phyloP scores from a whole-genome alignment of 2,797 vertebrate species.

The Loris lydekkerianus region DNA sequence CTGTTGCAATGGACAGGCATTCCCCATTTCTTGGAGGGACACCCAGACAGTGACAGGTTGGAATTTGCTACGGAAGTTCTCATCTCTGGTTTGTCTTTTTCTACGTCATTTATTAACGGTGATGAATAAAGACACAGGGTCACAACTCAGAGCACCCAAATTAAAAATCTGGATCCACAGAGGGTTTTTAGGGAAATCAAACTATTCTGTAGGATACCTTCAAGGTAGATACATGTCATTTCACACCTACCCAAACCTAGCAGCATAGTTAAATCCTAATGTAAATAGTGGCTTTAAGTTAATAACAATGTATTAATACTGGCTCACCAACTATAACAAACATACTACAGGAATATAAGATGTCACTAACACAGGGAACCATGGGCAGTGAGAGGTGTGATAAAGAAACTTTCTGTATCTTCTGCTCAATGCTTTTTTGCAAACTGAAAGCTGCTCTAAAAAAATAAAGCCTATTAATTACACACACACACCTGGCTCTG shows the following conservation, averaged over 20 bases:
- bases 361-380: neutral
- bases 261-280: neutral
- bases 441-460: slow-evolving; percentile 21
- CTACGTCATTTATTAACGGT: neutral
- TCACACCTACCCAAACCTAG: neutral
- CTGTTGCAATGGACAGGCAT: neutral
- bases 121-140: neutral
- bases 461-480: neutral
- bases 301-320: neutral
- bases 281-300: neutral
- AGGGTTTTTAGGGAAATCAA: neutral
- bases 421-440: neutral
- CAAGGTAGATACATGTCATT: accelerated
- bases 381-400: too few relatives aligned
- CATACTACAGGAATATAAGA: neutral
- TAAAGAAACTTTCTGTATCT: neutral
- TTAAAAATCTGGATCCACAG: neutral
- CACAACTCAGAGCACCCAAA: neutral
- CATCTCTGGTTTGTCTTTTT: neutral
- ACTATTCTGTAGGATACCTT: neutral
- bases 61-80: neutral
- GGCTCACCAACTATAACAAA: neutral
- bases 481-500: neutral
- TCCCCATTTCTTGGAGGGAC: neutral
- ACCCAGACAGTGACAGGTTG: neutral